These are phyloP conservation scores for Ormyrus thymus DNA, from an alignment of 2,888 invertebrate species.

Conservation along the genomic window DNA sequence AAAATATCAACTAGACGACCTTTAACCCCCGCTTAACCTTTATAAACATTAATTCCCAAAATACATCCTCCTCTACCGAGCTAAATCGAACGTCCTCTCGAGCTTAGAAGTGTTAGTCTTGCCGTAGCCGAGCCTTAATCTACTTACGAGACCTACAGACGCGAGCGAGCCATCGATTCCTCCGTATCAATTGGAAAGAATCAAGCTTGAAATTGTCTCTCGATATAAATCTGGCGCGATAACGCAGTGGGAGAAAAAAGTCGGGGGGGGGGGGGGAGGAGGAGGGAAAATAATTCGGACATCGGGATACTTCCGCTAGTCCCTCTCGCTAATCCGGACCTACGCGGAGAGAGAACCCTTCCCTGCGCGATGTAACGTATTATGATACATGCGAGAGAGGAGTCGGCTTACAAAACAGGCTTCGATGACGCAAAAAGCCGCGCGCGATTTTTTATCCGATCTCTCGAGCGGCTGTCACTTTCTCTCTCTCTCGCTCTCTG, in stretches of 20 bases:
- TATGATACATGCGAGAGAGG: background rate
- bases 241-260: background rate
- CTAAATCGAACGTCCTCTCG: no score
- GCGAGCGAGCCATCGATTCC: background rate
- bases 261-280: background rate
- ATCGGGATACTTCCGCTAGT: conserved; percentile 15
- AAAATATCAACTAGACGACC: no score
- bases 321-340: background rate
- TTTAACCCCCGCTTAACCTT: no score
- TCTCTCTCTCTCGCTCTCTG: background rate
- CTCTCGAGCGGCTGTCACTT: background rate
- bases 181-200: no score
- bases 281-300: conserved; percentile 10
- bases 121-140: conserved; percentile 8
- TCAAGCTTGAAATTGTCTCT: no score
- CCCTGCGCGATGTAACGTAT: background rate
- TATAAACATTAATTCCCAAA: no score
- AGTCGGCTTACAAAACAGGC: conserved; percentile 8
- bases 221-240: no score
- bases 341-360: no score
- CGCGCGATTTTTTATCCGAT: conserved; percentile 46
- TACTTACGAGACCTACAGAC: background rate
- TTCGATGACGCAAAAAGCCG: conserved; percentile 37
- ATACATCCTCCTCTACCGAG: no score
- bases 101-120: background rate